phyloP scores from a whole-genome alignment of 2,113 vertebrate species.

The Salvator merianae region DNA sequence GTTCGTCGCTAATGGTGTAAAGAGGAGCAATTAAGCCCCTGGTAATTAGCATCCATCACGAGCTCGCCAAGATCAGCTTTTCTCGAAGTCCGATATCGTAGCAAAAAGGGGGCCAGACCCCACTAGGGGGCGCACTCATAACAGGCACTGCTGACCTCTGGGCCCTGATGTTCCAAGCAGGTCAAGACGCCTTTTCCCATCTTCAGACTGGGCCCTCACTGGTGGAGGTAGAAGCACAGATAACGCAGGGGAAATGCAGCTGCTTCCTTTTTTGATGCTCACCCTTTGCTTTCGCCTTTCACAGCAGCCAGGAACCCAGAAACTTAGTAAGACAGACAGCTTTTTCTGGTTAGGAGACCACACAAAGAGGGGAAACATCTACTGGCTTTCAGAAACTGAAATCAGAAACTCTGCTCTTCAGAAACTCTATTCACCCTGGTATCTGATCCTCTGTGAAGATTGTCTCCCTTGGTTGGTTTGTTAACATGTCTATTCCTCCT shows the following conservation, averaged over 20 bases:
- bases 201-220: not conserved
- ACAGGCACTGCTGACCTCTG: no score
- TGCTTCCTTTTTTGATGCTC: not conserved
- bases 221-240: not conserved
- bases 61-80: slow-evolving; percentile 1
- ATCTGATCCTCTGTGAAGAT: no score
- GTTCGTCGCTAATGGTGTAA: slow-evolving; percentile 33
- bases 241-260: not conserved
- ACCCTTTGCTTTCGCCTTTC: not conserved
- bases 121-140: not conserved
- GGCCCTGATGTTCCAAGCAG: not conserved
- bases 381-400: not conserved
- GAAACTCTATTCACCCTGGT: no score
- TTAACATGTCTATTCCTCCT: no score
- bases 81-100: not conserved
- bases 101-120: no score
- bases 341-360: not conserved
- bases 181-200: not conserved
- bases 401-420: not conserved
- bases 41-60: slow-evolving; percentile 38
- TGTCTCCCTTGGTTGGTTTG: no score
- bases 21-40: slow-evolving; percentile 34
- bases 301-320: not conserved
- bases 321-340: not conserved
- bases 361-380: not conserved